phyloP scores from a whole-genome alignment of 2,888 invertebrate genomes.

The Rhyacophila evoluta region DNA sequence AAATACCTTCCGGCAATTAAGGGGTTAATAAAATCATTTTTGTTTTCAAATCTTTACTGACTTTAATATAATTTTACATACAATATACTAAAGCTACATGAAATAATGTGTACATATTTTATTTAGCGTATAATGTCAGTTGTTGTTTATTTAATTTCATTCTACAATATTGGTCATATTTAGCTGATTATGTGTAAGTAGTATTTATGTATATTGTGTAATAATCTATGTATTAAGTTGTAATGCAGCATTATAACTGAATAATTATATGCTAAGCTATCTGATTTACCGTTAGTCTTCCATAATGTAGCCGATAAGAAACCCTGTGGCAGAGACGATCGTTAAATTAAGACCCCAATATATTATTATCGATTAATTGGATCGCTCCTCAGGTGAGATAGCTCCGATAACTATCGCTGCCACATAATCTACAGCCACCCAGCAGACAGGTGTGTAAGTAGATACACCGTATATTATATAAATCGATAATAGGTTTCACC shows the following conservation, averaged over 20 bases:
- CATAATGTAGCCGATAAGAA: conserved; percentile 44
- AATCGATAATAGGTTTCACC: too few relatives aligned
- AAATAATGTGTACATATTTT: too few relatives aligned
- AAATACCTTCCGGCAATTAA: too few relatives aligned
- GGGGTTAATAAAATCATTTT: too few relatives aligned
- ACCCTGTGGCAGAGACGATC: conserved; percentile 56
- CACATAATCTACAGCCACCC: neutral
- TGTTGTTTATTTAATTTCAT: too few relatives aligned
- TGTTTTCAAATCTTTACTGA: too few relatives aligned
- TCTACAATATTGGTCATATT: too few relatives aligned
- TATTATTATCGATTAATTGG: conserved; percentile 34
- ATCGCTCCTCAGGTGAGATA: conserved; percentile 20
- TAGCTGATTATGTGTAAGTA: too few relatives aligned
- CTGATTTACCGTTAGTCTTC: conserved; percentile 32
- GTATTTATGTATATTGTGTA: neutral
- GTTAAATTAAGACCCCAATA: conserved; percentile 26
- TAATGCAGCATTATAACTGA: neutral
- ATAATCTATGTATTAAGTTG: neutral
- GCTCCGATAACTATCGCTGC: neutral
- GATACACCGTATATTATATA: too few relatives aligned
- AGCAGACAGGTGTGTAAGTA: neutral
- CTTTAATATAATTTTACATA: too few relatives aligned
- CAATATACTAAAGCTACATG: too few relatives aligned
- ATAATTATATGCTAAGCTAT: conserved; percentile 4
- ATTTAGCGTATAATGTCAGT: too few relatives aligned